Base-by-base conservation (phyloP, 1,140 invertebrate species). In the Listronotus bonariensis region DNA sequence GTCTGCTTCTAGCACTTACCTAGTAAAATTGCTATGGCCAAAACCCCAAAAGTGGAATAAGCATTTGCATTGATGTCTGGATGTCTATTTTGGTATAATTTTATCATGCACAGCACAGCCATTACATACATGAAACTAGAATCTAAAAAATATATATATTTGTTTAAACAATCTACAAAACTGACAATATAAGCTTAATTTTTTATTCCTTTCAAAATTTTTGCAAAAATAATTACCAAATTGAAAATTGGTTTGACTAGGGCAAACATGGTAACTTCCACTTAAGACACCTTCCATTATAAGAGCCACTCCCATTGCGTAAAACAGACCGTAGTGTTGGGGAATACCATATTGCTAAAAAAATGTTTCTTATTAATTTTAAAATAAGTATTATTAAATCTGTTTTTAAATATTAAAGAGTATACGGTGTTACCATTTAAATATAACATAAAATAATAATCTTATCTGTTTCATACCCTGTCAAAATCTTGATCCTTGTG, bases 81-180 rank as follows among this genome's bases (percentile, higher is more conserved):
- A 81, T 97, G 94, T 11, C 94, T 82, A 6, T 86, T 89, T 79
- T 96, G 93, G 79, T 95, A 96, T 64, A 97, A 89, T 81, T 94
- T 94, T 40, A 96, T 83, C 87, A 96, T 95, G 69, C 87, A 91
- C 2, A 97, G 76, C 38, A 92, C 88, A 4, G 91, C 86, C 70
- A 94, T 95, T 17, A 95, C 87, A 75, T 96, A 96, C 94, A 96
- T 96, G 72, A 95, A 95, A 69, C 92, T 92, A 1, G 93, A 92
- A 79, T 96, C 93, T 94, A 80, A 52, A 84, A 83, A 10, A 58
- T n/a, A 56, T 26, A 26, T 26, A 26, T 26, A 26, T 26, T 1
- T 26, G 5, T 26, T 26, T 26, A 26, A 26, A 26, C 20, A n/a
- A n/a, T n/a, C n/a, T n/a, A n/a, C n/a, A n/a, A n/a, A n/a, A n/a